A percentile compares a stretch with the other conserved stretches of the same genome.
phyloP scores from a whole-genome alignment of 35 echinoderm and acorn worm genomes.

The Holothuria glaberrima region DNA sequence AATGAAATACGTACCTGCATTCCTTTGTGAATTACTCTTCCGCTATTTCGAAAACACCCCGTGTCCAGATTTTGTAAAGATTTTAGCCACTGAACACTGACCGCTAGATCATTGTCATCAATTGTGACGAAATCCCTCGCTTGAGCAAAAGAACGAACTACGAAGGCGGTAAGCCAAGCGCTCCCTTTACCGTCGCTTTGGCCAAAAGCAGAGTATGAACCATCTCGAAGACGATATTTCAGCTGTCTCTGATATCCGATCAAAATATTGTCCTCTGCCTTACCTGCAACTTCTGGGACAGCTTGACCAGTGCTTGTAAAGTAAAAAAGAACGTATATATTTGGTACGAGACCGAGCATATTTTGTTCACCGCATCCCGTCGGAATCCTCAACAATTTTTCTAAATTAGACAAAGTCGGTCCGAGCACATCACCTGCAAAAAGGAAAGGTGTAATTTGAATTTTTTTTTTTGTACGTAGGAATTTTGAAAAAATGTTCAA shows the following conservation, averaged over 20 bases:
- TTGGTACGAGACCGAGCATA: too few relatives aligned
- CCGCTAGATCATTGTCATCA: conserved; percentile 29
- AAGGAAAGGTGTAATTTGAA: neutral
- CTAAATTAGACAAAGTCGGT: conserved; percentile 63
- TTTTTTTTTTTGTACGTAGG: too few relatives aligned
- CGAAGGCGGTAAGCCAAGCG: conserved; percentile 70
- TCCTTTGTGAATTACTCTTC: conserved; percentile 69
- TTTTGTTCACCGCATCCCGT: too few relatives aligned
- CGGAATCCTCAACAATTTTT: conserved; percentile 67
- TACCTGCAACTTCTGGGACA: conserved; percentile 21
- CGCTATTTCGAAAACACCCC: conserved; percentile 47
- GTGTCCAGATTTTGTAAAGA: neutral
- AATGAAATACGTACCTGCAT: conserved; percentile 36
- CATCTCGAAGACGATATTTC: conserved; percentile 58
- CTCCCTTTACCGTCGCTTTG: conserved; percentile 55
- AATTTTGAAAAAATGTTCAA: too few relatives aligned
- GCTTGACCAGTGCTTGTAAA: too few relatives aligned
- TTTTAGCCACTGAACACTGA: conserved; percentile 52
- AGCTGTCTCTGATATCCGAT: conserved; percentile 69
- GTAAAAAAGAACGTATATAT: too few relatives aligned
- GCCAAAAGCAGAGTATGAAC: conserved; percentile 79
- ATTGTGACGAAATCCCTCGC: conserved; percentile 42
- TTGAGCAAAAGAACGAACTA: conserved; percentile 61
- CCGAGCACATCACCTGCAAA: conserved; percentile 76
- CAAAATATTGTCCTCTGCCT: conserved; percentile 43